Evolutionary conservation across 37 sponge, comb jelly and placozoan genomes (phyloP).

Genomic region (Hexactinellida sp.): DNA sequence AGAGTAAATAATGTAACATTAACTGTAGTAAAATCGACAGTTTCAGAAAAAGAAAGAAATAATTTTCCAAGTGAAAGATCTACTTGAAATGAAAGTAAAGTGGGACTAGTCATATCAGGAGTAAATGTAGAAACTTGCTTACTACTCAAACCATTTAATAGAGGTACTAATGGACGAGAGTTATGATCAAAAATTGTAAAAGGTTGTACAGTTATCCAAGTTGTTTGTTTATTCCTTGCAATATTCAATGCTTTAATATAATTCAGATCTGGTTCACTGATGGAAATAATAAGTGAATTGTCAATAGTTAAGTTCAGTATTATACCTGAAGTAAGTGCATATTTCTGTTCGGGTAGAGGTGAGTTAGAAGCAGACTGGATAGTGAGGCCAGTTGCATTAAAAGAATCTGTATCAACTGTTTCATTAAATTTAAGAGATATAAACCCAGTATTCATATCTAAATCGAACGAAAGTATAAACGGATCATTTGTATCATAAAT

Average conservation of each 20-base stretch:
- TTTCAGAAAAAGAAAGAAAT: slow-evolving; percentile 60
- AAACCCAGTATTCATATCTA: slow-evolving; percentile 53
- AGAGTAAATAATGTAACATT: slow-evolving; percentile 63
- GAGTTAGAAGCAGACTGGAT: background rate
- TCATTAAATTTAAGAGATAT: slow-evolving; percentile 62
- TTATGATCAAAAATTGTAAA: slow-evolving; percentile 8
- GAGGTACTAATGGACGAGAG: background rate
- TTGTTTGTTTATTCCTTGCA: background rate
- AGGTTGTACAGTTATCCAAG: background rate
- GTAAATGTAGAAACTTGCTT: slow-evolving; percentile 25
- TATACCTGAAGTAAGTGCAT: background rate
- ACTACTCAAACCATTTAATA: background rate
- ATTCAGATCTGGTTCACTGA: slow-evolving; percentile 15
- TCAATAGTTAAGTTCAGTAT: background rate
- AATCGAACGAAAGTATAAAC: slow-evolving; percentile 36
- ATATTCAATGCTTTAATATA: background rate
- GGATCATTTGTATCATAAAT: slow-evolving; percentile 47
- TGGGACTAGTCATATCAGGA: slow-evolving; percentile 51
- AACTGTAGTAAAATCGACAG: slow-evolving; percentile 45
- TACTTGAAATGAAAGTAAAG: slow-evolving; percentile 31
- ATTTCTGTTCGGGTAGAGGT: background rate
- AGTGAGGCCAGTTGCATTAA: background rate
- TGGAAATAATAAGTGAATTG: background rate
- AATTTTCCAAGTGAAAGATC: slow-evolving; percentile 40
- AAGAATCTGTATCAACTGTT: slow-evolving; percentile 34